phyloP scores from a whole-genome alignment of 1,140 invertebrate genomes.

The Zaprionus nigranus region DNA sequence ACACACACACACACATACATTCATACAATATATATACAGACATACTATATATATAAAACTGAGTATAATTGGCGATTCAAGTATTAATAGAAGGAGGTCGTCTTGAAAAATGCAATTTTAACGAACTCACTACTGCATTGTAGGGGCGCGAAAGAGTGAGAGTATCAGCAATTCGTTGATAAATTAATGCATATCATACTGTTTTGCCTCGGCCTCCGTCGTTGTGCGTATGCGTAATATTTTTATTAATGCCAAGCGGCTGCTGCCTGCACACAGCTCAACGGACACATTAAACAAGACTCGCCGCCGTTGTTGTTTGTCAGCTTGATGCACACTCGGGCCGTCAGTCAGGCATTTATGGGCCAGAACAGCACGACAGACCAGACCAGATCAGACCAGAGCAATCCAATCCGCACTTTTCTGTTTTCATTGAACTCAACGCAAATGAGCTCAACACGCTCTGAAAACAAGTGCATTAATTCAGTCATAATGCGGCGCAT shows the following conservation, averaged over 20 bases:
- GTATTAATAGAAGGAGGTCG: neutral
- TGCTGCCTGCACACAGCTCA: conserved; percentile 5
- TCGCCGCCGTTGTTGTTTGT: conserved; percentile 23
- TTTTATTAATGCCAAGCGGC: conserved; percentile 47
- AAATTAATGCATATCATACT: conserved; percentile 25
- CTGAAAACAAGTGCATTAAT: conserved; percentile 45
- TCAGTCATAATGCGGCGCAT: conserved; percentile 41
- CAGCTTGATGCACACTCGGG: conserved; percentile 48
- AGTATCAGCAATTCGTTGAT: conserved; percentile 19
- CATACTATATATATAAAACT: neutral
- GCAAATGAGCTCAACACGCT: conserved; percentile 30
- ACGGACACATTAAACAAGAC: neutral
- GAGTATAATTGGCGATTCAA: neutral
- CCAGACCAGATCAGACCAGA: neutral
- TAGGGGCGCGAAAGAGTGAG: neutral
- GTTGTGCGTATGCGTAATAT: conserved; percentile 44
- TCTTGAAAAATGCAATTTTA: neutral
- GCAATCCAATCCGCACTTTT: conserved; percentile 15
- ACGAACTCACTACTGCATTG: neutral
- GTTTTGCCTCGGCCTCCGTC: neutral
- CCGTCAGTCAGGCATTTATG: conserved; percentile 42
- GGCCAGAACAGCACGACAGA: conserved; percentile 8
- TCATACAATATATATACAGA: neutral
- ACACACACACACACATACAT: neutral
- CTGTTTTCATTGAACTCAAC: conserved; percentile 23